phyloP scores from a whole-genome alignment of 2,113 vertebrate genomes.

The Ptychochromis oligacanthus region DNA sequence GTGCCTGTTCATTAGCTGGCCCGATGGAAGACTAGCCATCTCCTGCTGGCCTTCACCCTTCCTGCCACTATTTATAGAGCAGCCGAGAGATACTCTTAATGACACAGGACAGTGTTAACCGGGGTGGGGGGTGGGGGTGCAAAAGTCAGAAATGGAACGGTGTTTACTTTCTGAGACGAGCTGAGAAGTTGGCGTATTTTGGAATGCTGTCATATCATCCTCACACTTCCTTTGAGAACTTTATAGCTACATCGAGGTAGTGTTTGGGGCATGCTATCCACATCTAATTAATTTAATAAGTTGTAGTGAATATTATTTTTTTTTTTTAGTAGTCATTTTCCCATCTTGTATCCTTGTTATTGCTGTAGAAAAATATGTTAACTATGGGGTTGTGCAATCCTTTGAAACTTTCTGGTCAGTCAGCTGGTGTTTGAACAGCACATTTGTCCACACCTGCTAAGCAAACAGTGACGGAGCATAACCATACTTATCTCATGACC shows the following conservation, averaged over 20 bases:
- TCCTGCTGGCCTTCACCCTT: slow-evolving; percentile 75
- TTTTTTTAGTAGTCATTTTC: not conserved
- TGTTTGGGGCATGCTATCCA: not conserved
- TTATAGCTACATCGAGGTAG: not conserved
- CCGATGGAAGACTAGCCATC: slow-evolving; percentile 73
- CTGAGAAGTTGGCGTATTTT: slow-evolving; percentile 56
- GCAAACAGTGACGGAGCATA: slow-evolving; percentile 68
- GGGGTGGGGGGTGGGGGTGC: slow-evolving; percentile 16
- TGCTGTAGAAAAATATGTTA: not conserved
- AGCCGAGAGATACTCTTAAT: slow-evolving; percentile 74
- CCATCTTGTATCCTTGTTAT: not conserved
- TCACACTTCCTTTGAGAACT: slow-evolving; percentile 32
- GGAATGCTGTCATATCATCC: slow-evolving; percentile 38
- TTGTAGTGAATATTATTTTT: not conserved
- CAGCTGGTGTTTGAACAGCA: slow-evolving; percentile 76
- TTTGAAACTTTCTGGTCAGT: slow-evolving; percentile 66
- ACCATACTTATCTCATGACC: slow-evolving; percentile 54
- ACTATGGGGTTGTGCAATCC: slow-evolving; percentile 46
- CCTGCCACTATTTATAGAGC: slow-evolving; percentile 79
- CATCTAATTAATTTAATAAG: not conserved
- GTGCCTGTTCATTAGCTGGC: slow-evolving; percentile 76
- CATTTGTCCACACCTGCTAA: slow-evolving; percentile 78
- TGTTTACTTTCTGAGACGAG: slow-evolving; percentile 65
- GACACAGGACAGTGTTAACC: slow-evolving; percentile 61
- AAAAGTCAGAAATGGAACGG: slow-evolving; percentile 64